Percentiles rank a stretch among this genome's conserved stretches.
Conservation (phyloP, 2,113 vertebrate genomes). For the Stigmatopora nigra region DNA sequence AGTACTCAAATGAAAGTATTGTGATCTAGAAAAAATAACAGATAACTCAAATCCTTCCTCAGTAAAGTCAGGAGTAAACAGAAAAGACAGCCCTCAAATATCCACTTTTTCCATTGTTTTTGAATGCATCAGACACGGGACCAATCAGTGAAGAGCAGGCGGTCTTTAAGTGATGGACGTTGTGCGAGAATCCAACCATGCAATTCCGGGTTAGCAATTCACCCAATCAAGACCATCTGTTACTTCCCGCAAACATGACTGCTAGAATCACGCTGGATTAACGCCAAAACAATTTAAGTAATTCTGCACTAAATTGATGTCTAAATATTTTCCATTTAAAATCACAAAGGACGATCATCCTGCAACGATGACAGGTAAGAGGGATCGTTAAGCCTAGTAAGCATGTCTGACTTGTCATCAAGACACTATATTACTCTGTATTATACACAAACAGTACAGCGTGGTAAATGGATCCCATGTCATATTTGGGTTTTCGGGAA, state of each 20-base stretch:
- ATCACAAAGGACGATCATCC: not conserved
- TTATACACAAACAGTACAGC: not conserved
- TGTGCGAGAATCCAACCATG: slow-evolving; percentile 31
- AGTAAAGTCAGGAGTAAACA: not conserved
- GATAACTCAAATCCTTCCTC: not conserved
- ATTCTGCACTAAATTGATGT: not conserved
- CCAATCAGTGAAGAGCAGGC: slow-evolving; percentile 1
- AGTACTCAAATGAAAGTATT: not conserved
- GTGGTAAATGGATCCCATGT: not conserved
- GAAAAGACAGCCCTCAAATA: not conserved
- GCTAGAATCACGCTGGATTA: slow-evolving; percentile 32
- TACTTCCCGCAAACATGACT: slow-evolving; percentile 46
- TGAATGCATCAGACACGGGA: slow-evolving; percentile 3
- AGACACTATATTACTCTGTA: not conserved
- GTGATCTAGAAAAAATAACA: not conserved
- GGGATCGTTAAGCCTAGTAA: not conserved
- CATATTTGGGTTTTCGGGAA: not conserved
- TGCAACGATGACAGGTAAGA: slow-evolving; percentile 23
- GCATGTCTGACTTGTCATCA: not conserved
- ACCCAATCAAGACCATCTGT: slow-evolving; percentile 38
- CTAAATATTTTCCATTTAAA: not conserved
- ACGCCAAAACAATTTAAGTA: slow-evolving; percentile 2
- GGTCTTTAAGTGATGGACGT: slow-evolving; percentile 37
- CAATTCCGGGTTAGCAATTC: not conserved
- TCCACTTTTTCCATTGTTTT: not conserved